These are phyloP conservation scores for Corythucha ciliata DNA, from an alignment of 2,888 invertebrate genomes.

Conservation along the genomic window DNA sequence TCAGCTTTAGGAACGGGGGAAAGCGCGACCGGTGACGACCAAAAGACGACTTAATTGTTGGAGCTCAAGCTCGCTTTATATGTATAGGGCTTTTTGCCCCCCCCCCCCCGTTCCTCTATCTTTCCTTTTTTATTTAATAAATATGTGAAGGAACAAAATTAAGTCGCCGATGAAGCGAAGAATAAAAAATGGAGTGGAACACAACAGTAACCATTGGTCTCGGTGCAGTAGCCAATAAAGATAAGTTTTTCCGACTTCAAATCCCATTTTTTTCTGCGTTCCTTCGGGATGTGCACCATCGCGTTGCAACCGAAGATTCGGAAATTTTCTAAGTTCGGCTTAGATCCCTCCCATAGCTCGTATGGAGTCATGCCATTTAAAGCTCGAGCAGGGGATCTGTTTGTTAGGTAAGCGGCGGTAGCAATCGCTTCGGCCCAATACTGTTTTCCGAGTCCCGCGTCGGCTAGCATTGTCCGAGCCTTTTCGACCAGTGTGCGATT, in stretches of 20 bases:
- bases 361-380: conserved; percentile 11
- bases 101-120: no score
- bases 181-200: no score
- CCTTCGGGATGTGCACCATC: conserved; percentile 13
- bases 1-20: no score
- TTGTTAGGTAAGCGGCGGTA: conserved; percentile 10
- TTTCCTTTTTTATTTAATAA: no score
- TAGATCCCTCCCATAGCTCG: conserved; percentile 13
- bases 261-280: conserved; percentile 16
- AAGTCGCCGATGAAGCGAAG: no score
- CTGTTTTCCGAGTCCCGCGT: background rate
- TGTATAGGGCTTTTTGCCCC: no score
- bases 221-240: conserved; percentile 12
- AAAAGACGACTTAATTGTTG: no score
- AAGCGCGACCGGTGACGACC: no score
- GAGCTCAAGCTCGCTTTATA: no score
- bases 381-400: conserved; percentile 14
- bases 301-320: conserved; percentile 8
- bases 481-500: conserved; percentile 12
- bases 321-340: conserved; percentile 6
- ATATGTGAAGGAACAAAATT: no score
- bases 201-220: conserved; percentile 9
- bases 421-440: conserved; percentile 20
- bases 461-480: conserved; percentile 8
- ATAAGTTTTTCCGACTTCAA: conserved; percentile 6